Percentiles rank a stretch among this genome's conserved stretches.
phyloP scores from a whole-genome alignment of 2,113 vertebrate genomes.

The Chaetorhynchus papuensis region DNA sequence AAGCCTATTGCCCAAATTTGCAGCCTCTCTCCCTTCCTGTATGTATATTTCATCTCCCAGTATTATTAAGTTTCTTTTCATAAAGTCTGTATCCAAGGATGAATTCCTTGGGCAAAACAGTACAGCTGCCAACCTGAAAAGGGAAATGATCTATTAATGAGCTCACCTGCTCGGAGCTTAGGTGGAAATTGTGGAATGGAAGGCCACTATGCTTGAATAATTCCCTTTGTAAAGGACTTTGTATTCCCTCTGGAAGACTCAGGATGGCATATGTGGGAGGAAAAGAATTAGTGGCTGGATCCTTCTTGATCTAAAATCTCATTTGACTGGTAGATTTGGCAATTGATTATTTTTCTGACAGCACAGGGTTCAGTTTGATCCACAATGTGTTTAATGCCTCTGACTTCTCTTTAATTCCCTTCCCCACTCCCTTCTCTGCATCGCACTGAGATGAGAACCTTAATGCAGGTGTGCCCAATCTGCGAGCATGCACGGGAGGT shows the following conservation, averaged over 20 bases:
- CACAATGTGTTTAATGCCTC: not conserved
- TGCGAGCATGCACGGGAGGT: accelerated
- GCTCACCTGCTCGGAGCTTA: not conserved
- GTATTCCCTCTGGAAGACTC: not conserved
- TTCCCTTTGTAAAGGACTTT: not conserved
- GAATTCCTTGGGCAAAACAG: not conserved
- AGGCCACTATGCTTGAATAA: not conserved
- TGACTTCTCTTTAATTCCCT: not conserved
- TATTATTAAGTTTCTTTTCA: not conserved
- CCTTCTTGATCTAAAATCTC: not conserved
- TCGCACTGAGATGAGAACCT: not conserved
- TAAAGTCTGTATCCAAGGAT: not conserved
- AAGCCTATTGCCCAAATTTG: not conserved
- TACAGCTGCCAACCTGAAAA: not conserved
- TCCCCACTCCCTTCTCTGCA: not conserved
- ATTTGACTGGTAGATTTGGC: not conserved
- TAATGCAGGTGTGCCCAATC: not conserved
- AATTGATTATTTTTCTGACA: not conserved
- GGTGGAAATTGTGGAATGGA: not conserved
- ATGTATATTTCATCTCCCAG: not conserved
- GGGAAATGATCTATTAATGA: not conserved
- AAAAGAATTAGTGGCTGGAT: not conserved
- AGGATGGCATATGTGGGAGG: not conserved
- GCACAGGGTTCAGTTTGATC: not conserved
- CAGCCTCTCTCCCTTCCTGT: not conserved